A percentile compares a stretch with the other conserved stretches of the same genome.
These are phyloP conservation scores for Sparidentex hasta DNA, from an alignment of 2,797 vertebrate species.

Conservation along the genomic window DNA sequence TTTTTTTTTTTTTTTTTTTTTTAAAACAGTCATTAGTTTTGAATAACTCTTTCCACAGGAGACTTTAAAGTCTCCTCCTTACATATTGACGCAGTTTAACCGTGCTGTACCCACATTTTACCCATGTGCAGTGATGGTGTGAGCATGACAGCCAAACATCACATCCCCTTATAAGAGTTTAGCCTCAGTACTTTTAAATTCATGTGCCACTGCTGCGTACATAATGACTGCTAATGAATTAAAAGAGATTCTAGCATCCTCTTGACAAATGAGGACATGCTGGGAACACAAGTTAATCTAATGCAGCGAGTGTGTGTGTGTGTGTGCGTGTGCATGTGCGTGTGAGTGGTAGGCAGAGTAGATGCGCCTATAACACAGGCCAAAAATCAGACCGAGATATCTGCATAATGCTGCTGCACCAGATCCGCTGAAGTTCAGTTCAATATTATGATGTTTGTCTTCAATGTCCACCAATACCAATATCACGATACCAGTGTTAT, in stretches of 20 bases:
- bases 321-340: neutral
- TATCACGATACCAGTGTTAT: neutral
- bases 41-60: neutral
- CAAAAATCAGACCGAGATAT: conserved; percentile 6
- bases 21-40: no score
- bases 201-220: neutral
- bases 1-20: conserved; percentile 4
- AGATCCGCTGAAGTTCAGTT: neutral
- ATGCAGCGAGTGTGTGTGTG: neutral
- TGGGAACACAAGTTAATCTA: neutral
- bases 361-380: neutral
- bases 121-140: neutral
- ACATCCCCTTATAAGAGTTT: neutral
- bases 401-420: neutral
- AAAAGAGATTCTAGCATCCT: neutral
- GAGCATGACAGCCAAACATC: neutral
- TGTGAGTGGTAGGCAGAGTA: neutral
- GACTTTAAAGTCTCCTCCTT: neutral
- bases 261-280: conserved; percentile 10
- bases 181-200: neutral
- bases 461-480: neutral
- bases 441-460: neutral
- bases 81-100: neutral
- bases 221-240: neutral
- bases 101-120: neutral